Conservation (phyloP, 1,140 invertebrate genomes). For the Drosophila pseudoananassae region DNA sequence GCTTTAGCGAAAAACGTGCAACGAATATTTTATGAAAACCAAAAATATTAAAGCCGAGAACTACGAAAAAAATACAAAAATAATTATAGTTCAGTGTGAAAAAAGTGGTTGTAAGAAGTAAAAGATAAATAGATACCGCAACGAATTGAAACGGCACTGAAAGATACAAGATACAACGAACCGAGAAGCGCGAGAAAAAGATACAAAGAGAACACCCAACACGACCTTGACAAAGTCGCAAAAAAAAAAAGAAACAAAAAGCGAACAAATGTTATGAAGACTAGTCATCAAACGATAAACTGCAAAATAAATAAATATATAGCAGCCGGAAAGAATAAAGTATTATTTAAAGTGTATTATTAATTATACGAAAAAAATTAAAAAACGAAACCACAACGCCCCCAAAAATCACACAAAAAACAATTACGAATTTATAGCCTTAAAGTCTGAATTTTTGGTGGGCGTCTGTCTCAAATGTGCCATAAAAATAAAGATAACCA, state of each 20-base stretch:
- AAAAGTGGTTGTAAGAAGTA: constrained; percentile 16
- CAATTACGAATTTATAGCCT: constrained; percentile 68
- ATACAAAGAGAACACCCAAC: constrained; percentile 42
- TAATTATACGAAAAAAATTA: constrained; percentile 42
- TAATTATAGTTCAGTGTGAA: constrained; percentile 15
- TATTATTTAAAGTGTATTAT: constrained; percentile 75
- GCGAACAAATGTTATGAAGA: constrained; percentile 33
- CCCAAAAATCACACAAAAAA: constrained; percentile 26
- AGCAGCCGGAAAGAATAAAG: constrained; percentile 49
- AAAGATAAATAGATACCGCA: constrained; percentile 46
- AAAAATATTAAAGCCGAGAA: constrained; percentile 3
- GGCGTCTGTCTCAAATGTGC: constrained; percentile 67
- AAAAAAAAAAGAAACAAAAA: constrained; percentile 19
- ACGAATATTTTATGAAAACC: constrained; percentile 46
- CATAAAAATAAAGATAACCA: constrained; percentile 59
- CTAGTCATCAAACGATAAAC: constrained; percentile 47
- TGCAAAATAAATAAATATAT: constrained; percentile 35
- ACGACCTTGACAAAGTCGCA: constrained; percentile 74
- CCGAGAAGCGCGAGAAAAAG: constrained; percentile 11
- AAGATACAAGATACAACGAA: constrained; percentile 56
- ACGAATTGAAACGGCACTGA: constrained; percentile 41
- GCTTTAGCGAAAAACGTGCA: constrained; percentile 42
- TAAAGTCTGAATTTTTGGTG: constrained; percentile 50
- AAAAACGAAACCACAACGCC: constrained; percentile 42
- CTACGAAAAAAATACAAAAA: not conserved